Conservation (phyloP, 2,888 invertebrate species). For the Oscheius sp. region DNA sequence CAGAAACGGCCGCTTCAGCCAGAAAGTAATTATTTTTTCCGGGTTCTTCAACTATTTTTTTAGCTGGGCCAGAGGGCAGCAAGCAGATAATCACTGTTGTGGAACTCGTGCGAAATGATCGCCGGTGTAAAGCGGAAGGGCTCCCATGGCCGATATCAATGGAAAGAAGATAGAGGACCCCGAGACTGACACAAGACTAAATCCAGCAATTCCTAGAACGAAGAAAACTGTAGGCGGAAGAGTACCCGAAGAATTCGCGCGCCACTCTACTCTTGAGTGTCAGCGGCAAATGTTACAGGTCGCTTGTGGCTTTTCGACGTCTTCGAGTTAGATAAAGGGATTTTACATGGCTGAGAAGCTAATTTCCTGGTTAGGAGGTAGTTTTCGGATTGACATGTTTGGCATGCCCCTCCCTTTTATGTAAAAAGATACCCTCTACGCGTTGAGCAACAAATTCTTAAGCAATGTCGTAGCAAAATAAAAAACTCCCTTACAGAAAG, state of each 20-base stretch:
- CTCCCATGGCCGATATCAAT: constrained; percentile 12
- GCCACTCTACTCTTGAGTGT: constrained; percentile 25
- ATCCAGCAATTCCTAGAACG: background rate
- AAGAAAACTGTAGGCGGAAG: constrained; percentile 20
- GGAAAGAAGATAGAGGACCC: background rate
- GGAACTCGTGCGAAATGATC: constrained; percentile 17
- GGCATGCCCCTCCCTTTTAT: background rate
- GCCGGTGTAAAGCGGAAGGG: constrained; percentile 21
- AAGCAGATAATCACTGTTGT: constrained; percentile 18
- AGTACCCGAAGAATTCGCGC: constrained; percentile 27
- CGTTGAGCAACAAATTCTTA: background rate
- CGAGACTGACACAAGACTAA: background rate
- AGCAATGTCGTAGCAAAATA: too few relatives aligned
- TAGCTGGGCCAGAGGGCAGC: background rate
- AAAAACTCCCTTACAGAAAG: too few relatives aligned
- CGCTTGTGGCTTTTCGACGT: constrained; percentile 16
- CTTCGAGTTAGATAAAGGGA: background rate
- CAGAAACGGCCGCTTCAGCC: background rate
- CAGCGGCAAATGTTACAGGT: constrained; percentile 26
- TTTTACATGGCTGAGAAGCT: background rate
- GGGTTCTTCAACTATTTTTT: background rate
- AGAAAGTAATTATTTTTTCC: background rate
- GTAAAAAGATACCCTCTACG: constrained; percentile 13
- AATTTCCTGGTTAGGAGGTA: background rate
- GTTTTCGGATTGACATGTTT: constrained; percentile 10